phyloP scores from a whole-genome alignment of 35 echinoderm and acorn worm species.

The Hemicentrotus pulcherrimus region DNA sequence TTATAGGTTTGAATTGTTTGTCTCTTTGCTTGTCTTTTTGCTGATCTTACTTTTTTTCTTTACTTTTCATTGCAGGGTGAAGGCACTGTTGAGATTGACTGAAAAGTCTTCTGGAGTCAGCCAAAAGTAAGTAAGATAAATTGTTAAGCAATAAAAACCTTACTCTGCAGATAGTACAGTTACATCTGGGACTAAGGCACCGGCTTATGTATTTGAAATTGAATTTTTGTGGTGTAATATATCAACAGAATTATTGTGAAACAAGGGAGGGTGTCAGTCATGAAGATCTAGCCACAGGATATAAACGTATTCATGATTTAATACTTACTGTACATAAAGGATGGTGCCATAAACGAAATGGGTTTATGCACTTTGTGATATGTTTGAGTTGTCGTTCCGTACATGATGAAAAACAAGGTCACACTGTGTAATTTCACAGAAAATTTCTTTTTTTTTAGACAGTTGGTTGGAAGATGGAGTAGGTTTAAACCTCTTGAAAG shows the following conservation, averaged over 20 bases:
- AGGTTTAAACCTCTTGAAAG: no score
- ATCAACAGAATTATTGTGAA: not conserved
- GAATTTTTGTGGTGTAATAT: not conserved
- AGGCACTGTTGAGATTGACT: not conserved
- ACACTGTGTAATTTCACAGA: no score
- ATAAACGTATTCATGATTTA: no score
- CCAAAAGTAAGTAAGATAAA: constrained; percentile 2
- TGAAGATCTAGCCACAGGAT: not conserved
- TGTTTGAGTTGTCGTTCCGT: no score
- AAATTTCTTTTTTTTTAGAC: not conserved
- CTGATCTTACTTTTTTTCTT: not conserved
- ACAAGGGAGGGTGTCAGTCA: not conserved
- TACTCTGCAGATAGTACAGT: not conserved
- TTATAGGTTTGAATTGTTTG: no score
- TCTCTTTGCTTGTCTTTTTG: not conserved
- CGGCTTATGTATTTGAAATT: not conserved
- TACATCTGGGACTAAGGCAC: not conserved
- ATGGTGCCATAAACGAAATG: not conserved
- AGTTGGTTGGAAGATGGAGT: not conserved
- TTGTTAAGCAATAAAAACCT: not conserved
- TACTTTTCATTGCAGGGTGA: not conserved
- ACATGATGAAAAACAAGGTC: no score
- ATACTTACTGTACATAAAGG: not conserved
- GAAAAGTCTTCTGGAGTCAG: not conserved
- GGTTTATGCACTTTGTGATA: not conserved